Conservation (phyloP, 2,888 invertebrate genomes). For the Perdita meconis region DNA sequence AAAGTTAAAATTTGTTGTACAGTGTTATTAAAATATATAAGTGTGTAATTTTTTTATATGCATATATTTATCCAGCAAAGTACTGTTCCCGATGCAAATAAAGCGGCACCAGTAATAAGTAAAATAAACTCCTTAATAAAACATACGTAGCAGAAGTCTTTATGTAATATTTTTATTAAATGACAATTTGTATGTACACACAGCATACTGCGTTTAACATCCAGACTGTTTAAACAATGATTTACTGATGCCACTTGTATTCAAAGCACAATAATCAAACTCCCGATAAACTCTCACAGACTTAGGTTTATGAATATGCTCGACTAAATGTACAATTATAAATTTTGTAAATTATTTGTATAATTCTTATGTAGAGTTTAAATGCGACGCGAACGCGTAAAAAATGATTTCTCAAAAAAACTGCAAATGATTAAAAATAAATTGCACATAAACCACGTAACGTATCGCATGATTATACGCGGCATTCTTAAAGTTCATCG, state of each 20-base stretch:
- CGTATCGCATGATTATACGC: slow-evolving; percentile 11
- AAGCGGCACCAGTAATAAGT: slow-evolving; percentile 26
- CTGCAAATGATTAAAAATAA: slow-evolving; percentile 55
- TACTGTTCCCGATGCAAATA: slow-evolving; percentile 11
- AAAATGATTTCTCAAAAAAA: slow-evolving; percentile 42
- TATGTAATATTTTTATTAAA: slow-evolving; percentile 15
- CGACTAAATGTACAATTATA: slow-evolving; percentile 56
- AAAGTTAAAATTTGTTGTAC: too few relatives aligned
- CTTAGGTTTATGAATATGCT: slow-evolving; percentile 39
- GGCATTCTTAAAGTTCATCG: slow-evolving; percentile 41
- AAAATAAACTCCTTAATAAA: slow-evolving; percentile 17
- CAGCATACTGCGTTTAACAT: slow-evolving; percentile 24
- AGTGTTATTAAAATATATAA: not conserved
- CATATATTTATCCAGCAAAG: slow-evolving; percentile 1
- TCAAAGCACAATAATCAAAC: slow-evolving; percentile 57
- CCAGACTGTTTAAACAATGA: slow-evolving; percentile 29
- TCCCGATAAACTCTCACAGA: slow-evolving; percentile 52
- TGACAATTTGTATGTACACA: slow-evolving; percentile 38
- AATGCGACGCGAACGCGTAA: slow-evolving; percentile 40
- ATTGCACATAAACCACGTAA: slow-evolving; percentile 63
- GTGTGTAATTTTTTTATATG: too few relatives aligned
- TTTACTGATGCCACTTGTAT: slow-evolving; percentile 42
- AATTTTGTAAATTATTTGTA: slow-evolving; percentile 48
- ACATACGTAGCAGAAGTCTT: slow-evolving; percentile 2
- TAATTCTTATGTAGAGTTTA: slow-evolving; percentile 47